Conservation (phyloP, 2,113 vertebrate species). For the Porphyrio hochstetteri region DNA sequence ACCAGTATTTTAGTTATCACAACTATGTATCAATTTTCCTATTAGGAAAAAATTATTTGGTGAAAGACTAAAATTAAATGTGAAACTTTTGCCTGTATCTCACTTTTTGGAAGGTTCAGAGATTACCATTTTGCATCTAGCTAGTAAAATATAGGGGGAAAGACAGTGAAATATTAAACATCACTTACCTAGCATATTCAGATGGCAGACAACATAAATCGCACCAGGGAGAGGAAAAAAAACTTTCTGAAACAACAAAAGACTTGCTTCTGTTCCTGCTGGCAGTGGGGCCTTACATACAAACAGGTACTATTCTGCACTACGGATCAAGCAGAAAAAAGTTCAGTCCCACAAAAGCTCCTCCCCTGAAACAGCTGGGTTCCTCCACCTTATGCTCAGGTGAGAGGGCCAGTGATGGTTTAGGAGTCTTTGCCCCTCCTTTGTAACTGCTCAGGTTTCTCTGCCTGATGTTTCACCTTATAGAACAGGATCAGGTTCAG, state of each 20-base stretch:
- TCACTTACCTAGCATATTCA: not conserved
- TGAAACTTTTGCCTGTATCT: not conserved
- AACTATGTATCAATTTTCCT: not conserved
- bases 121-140: not conserved
- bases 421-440: not conserved
- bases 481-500: not conserved
- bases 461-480: not conserved
- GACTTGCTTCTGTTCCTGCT: slow-evolving; percentile 1
- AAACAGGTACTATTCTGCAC: not conserved
- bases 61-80: not conserved
- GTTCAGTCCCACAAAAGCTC: not conserved
- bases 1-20: not conserved
- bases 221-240: not conserved
- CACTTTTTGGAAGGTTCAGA: not conserved
- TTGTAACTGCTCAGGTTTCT: not conserved
- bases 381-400: not conserved
- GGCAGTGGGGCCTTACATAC: accelerated
- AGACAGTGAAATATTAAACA: slow-evolving; percentile 27
- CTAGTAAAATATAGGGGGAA: not conserved
- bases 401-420: not conserved
- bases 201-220: not conserved
- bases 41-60: not conserved
- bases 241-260: not conserved
- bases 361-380: not conserved
- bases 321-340: not conserved